Evolutionary conservation across 2,797 vertebrate genomes (phyloP), one percentile per base, ranked within the genome.

Genomic region (Danio aesculapii): DNA sequence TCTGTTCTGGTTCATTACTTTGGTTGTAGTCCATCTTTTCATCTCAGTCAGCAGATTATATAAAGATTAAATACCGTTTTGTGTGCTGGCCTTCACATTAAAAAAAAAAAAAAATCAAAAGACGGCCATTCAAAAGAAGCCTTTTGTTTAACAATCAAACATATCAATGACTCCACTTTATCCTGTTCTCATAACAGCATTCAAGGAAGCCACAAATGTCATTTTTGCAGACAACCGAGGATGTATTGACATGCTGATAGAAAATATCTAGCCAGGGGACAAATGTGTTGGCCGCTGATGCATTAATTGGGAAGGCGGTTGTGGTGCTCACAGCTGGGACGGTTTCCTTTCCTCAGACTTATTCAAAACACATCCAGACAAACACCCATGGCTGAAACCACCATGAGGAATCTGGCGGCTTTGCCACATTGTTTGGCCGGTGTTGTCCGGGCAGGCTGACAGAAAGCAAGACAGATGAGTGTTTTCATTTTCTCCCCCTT

Each of bases 401-500:
- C 47, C 70, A 21, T 19, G 6, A 50, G 43, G 30, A 83, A 79
- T 85, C 50, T 83, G 79, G 55, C 79, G 52, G 75, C 67, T 69
- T 84, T 74, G 64, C 79, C 74, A 62, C 73, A 67, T 77, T 66
- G 75, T 75, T 82, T 83, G 79, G 57, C 81, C 72, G 64, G 19
- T 67, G 77, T 62, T 86, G 74, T 78, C 83, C 77, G 67, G 67
- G 77, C 66, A 46, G 75, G 74, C 74, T 84, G 79, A 83, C 70
- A 83, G 69, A 75, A 64, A 82, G 80, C 75, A 62, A 81, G 62
- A 73, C 74, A 81, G 77, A 84, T 86, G 53, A 72, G 67, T 79
- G 80, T 78, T 79, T 81, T 83, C 52, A 58, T 58, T 83, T 58
- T 64, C 78, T 66, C 57, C 63, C 69, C 52, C 44, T 43, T 43